Evolutionary conservation across 2,113 vertebrate genomes (phyloP), one percentile per base, ranked within the genome.

Genomic region (Shinisaurus crocodilurus): DNA sequence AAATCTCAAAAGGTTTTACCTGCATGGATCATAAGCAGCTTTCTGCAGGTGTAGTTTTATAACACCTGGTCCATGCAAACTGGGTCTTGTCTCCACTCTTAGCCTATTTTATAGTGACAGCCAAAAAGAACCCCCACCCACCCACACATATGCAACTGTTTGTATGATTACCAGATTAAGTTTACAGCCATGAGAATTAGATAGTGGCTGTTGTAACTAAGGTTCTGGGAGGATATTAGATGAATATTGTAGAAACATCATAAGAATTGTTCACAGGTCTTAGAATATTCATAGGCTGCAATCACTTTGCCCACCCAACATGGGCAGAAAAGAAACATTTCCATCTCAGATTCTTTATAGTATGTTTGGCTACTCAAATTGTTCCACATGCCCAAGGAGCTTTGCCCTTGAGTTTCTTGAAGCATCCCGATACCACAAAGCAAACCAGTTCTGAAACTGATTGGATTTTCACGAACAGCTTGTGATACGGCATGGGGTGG

Each of bases 171-270:
- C 0, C 32, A 29, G 48, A 1, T 57, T n/a, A 91, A 34, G 48
- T 70, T 83, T 82, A 92, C n/a, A 89, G 72, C 54, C 40, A 10
- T 1, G 5, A 37, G 27, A 15, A 3, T 8, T 70, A 60, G 0
- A 54, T n/a, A 45, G 37, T 32, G 82, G 54, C 0, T 0, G 0
- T 63, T 88, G n/a, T 27, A 23, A 0, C 23, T 43, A 48, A 65
- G 1, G 12, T 76, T 65, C 29, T 6, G 9, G 1, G 32, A 23
- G 43, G 15, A n/a, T 34, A 25, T 60, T 87, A 65, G 40, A 13
- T 34, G 25, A 87, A 45, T 12, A 77, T 2, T n/a, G 43, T 27
- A 65, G n/a, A 20, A 69, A 6, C 69, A 84, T 15, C 37, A 27
- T 25, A 77, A 77, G 2, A 29, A 67, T 67, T 65, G 37, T 43